Evolutionary conservation across 2,797 vertebrate genomes (phyloP), one percentile per base, ranked within the genome.

Genomic region (Alauda arvensis): DNA sequence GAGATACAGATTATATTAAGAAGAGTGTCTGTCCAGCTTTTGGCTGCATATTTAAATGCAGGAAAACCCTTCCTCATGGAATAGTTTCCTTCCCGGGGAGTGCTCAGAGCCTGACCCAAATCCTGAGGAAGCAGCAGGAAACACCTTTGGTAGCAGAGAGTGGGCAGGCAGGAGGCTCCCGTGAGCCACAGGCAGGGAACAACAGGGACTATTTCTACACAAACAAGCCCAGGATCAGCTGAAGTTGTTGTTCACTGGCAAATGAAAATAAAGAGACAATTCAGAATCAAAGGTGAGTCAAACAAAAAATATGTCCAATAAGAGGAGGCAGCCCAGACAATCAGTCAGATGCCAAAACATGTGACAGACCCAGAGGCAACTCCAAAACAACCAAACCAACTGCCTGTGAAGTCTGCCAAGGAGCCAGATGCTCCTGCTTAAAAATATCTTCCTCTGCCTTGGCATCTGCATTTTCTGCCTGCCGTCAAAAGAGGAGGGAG

Each of bases 391-490:
- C 95, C 96, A 85, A 96, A 96, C 96, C 95, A 97, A 96, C 95
- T 96, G 95, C 92, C 93, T 96, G 94, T 88, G 88, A 93, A 96
- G 94, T 95, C 95, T 97, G 97, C 97, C 97, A 97, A 97, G 90
- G 95, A 96, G 95, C 96, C 97, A 97, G 97, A 97, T 97, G 97
- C 97, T 96, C 93, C 90, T 95, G 95, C 96, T 97, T 97, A 97
- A 97, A 97, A 97, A 97, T 97, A 97, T 97, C 97, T 97, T 97
- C 95, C 87, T 31, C 96, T 96, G 96, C 96, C 92, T 95, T 96
- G 96, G 97, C 96, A 96, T 96, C 96, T 97, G 94, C 95, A 96
- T 91, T 90, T 88, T 87, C 83, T 93, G 95, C 95, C 95, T 96
- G 95, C 93, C 83, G 52, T 95, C 96, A 93, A 91, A 95, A 85